Percentiles rank a stretch among this genome's conserved stretches.
These are phyloP conservation scores for Micromesistius poutassou DNA, from an alignment of 2,797 vertebrate genomes.

Conservation along the genomic window DNA sequence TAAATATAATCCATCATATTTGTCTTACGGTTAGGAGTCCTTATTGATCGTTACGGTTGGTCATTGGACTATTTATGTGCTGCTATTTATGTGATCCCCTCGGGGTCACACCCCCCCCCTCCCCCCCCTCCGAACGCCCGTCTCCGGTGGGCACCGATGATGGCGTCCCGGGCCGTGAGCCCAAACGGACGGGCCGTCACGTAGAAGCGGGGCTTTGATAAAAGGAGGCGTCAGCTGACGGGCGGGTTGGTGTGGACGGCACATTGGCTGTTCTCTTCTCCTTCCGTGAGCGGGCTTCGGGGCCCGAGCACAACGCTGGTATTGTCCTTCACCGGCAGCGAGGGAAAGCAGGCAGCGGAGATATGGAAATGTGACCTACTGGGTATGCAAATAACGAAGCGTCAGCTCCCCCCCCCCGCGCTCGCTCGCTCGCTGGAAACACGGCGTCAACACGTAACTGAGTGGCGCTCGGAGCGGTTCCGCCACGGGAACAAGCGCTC, in stretches of 20 bases:
- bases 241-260: no score
- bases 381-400: constrained; percentile 61
- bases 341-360: constrained; percentile 7
- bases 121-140: not conserved
- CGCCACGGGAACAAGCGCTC: constrained; percentile 4
- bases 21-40: not conserved
- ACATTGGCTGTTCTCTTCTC: not conserved
- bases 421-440: constrained; percentile 21
- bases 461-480: constrained; percentile 25
- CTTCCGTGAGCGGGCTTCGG: not conserved
- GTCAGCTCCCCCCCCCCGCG: constrained; percentile 23
- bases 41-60: not conserved
- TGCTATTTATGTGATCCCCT: no score
- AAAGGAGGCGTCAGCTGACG: not conserved
- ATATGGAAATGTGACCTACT: constrained; percentile 67
- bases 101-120: not conserved
- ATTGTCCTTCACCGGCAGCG: constrained; percentile 18
- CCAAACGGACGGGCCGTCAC: not conserved
- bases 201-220: not conserved
- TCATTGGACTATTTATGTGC: not conserved
- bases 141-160: not conserved
- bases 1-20: no score
- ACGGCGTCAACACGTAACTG: constrained; percentile 10
- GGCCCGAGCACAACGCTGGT: constrained; percentile 28
- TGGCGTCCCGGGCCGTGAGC: not conserved